phyloP scores from a whole-genome alignment of 2,888 invertebrate genomes.

The Pegoplata infirma region DNA sequence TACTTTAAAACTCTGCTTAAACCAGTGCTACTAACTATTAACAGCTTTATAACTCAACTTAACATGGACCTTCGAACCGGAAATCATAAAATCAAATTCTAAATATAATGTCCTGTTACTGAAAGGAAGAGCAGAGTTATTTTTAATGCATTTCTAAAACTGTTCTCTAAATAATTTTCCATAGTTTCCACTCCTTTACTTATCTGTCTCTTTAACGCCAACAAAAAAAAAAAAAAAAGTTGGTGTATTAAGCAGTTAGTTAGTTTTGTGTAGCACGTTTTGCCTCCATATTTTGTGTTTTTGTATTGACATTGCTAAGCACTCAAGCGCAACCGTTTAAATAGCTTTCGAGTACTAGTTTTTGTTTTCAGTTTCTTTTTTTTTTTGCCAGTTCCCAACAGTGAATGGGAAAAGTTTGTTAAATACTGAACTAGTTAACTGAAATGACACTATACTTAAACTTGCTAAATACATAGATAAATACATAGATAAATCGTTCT shows the following conservation, averaged over 20 bases:
- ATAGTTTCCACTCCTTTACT: constrained; percentile 1
- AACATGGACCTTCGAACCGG: no score
- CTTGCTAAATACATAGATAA: constrained; percentile 36
- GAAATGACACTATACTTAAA: constrained; percentile 30
- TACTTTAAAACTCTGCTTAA: no score
- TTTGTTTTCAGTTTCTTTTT: background rate
- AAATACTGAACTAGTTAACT: constrained; percentile 50
- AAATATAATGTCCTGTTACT: no score
- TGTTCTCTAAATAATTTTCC: no score
- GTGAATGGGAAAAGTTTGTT: constrained; percentile 43
- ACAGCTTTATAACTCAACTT: no score
- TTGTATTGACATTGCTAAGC: constrained; percentile 52
- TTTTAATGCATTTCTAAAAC: no score
- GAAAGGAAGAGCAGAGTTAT: no score
- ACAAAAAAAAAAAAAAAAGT: no score
- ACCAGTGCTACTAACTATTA: no score
- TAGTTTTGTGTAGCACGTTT: constrained; percentile 39
- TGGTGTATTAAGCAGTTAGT: no score
- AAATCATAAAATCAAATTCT: no score
- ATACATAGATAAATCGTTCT: constrained; percentile 23
- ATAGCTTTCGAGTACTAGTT: constrained; percentile 28
- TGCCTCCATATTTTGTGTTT: constrained; percentile 15
- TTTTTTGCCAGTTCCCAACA: constrained; percentile 29
- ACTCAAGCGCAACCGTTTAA: constrained; percentile 54
- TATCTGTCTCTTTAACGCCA: background rate